Base-by-base conservation (phyloP, 2,113 vertebrate species). In the human (Homo sapiens) region DNA sequence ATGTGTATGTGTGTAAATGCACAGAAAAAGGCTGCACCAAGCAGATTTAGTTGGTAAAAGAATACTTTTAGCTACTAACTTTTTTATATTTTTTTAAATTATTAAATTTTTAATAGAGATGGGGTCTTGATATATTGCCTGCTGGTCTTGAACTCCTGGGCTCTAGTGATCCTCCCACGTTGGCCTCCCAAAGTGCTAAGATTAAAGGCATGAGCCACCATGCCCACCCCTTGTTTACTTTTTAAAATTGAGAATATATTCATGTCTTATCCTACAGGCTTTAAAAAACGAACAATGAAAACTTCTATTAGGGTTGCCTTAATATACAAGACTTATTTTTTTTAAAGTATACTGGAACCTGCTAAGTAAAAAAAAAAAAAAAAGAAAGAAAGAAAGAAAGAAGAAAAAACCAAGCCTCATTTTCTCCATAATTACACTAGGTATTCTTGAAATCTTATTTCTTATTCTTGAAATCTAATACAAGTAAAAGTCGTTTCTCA, bases 281-380 rank as follows among this genome's bases (percentile, higher is more conserved):
- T 94, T 57, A 40, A 92, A 97, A 96, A 64, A 87, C 64, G 18
- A 89, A 89, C 73, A 84, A 61, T 52, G 68, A 97, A 79, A 97
- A 82, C 52, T 90, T 76, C 18, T 48, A 93, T 27, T 78, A 82
- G 38, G 32, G 13, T 40, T 78, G n/a, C 8, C 82, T 84, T 85
- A 66, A 43, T n/a, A 59, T 12, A 79, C 17, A 84, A 76, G 13
- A 35, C 27, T 79, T 52, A 27, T 45, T 83, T 72, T 83, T 78
- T 68, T 59, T 5, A 40, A 75, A 79, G 16, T 85, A 86, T 25
- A 43, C 30, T 43, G 7, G 17, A 95, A 83, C 9, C 25, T 64
- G n/a, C 38, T 87, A 64, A 91, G 17, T 38, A 32, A 30, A 10
- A 82, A 55, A 50, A 38, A 50, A 17, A 8, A 25, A 55, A 2